These are phyloP conservation scores for Pelodytes ibericus DNA, from an alignment of 2,797 vertebrate species.

Conservation along the genomic window DNA sequence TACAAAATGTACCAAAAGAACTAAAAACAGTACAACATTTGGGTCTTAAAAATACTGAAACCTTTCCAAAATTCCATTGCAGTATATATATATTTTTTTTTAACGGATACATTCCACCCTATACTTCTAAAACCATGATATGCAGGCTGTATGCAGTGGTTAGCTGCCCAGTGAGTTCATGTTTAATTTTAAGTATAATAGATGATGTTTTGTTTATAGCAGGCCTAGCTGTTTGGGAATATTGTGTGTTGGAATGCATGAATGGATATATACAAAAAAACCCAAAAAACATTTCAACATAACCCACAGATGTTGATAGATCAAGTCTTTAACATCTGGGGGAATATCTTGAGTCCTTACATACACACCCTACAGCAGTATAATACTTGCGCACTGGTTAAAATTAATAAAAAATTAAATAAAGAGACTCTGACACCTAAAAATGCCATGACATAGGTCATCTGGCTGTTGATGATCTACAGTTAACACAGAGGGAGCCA, in stretches of 20 bases:
- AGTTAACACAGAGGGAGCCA: too few relatives aligned
- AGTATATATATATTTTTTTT: too few relatives aligned
- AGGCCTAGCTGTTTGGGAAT: neutral
- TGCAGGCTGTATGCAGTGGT: conserved; percentile 27
- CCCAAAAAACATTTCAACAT: neutral
- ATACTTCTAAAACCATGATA: conserved; percentile 21
- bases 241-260: conserved; percentile 18
- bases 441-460: too few relatives aligned
- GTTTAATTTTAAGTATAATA: conserved; percentile 29
- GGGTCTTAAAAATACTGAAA: conserved; percentile 1
- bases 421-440: too few relatives aligned
- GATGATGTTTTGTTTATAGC: neutral
- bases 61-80: conserved; percentile 26
- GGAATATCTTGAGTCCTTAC: neutral
- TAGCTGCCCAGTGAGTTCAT: neutral
- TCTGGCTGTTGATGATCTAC: too few relatives aligned
- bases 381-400: neutral
- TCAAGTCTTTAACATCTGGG: conserved; percentile 24
- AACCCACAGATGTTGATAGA: conserved; percentile 24
- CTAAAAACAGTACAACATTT: too few relatives aligned
- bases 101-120: conserved; percentile 27
- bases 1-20: too few relatives aligned
- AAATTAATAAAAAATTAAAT: too few relatives aligned
- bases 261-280: neutral
- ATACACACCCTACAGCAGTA: neutral